These are phyloP conservation scores for Sylvietta virens DNA, from an alignment of 2,113 vertebrate species.

Conservation along the genomic window DNA sequence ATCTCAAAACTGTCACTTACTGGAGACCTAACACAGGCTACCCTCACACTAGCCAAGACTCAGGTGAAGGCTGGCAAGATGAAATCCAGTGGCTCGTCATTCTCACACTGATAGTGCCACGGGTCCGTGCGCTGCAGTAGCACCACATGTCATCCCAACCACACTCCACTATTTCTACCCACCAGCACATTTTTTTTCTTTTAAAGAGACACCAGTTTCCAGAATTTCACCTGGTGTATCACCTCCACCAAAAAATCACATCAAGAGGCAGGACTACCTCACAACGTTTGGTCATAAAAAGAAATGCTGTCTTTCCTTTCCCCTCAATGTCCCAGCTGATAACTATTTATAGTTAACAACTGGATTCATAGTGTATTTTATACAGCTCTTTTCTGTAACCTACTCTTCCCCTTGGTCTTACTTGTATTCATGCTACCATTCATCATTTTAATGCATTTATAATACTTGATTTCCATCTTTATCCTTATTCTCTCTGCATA, in stretches of 20 bases:
- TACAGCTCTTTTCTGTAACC: neutral
- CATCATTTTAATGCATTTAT: neutral
- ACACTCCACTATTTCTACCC: conserved; percentile 49
- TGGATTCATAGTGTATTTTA: neutral
- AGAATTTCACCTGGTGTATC: neutral
- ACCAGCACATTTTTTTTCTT: neutral
- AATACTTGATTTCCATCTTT: conserved; percentile 21
- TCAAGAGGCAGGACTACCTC: neutral
- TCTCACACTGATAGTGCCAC: conserved; percentile 39
- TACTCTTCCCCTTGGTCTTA: neutral
- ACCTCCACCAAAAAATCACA: neutral
- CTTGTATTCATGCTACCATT: neutral
- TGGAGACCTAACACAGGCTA: neutral
- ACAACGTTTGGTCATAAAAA: fast-evolving
- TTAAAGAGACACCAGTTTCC: conserved; percentile 22
- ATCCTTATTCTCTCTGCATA: neutral
- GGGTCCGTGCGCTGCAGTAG: conserved; percentile 15
- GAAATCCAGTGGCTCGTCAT: conserved; percentile 51
- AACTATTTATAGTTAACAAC: neutral
- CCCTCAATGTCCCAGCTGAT: neutral
- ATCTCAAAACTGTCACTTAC: neutral
- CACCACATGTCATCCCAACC: conserved; percentile 59
- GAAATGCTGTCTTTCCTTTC: neutral
- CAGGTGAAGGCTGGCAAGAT: conserved; percentile 24
- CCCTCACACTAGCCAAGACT: neutral